These are phyloP conservation scores for Coturnix japonica DNA, from an alignment of 2,113 vertebrate genomes.

Conservation along the genomic window DNA sequence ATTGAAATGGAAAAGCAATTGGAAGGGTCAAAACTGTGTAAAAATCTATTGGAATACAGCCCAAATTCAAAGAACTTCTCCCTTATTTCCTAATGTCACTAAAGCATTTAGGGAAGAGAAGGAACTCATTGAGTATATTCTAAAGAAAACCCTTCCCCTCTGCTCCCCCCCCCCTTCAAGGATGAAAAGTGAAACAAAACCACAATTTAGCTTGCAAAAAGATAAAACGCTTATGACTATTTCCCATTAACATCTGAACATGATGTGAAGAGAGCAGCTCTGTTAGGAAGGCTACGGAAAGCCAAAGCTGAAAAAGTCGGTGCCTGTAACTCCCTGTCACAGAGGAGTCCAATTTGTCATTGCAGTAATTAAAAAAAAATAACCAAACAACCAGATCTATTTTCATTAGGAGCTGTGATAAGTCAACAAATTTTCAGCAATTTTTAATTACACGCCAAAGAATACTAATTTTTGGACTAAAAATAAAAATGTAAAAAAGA, in stretches of 20 bases:
- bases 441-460: background rate
- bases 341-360: background rate
- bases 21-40: background rate
- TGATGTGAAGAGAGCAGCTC: background rate
- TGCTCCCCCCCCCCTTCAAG: background rate
- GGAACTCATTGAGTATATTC: slow-evolving; percentile 9
- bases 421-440: background rate
- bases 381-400: background rate
- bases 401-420: background rate
- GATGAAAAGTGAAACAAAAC: slow-evolving; percentile 29
- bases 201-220: slow-evolving; percentile 34
- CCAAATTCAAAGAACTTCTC: slow-evolving; percentile 36
- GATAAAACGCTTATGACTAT: background rate
- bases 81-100: slow-evolving; percentile 28
- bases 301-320: slow-evolving; percentile 1
- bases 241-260: slow-evolving; percentile 20
- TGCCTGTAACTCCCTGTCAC: background rate
- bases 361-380: background rate
- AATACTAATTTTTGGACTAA: background rate
- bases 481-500: background rate
- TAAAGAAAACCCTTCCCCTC: slow-evolving; percentile 4
- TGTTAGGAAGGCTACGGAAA: background rate
- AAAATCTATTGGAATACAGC: slow-evolving; percentile 42
- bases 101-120: slow-evolving; percentile 22
- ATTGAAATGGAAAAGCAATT: background rate